A percentile compares a stretch with the other conserved stretches of the same genome.
Evolutionary conservation across 2,113 vertebrate genomes (phyloP).

Genomic region (Neogale vison): DNA sequence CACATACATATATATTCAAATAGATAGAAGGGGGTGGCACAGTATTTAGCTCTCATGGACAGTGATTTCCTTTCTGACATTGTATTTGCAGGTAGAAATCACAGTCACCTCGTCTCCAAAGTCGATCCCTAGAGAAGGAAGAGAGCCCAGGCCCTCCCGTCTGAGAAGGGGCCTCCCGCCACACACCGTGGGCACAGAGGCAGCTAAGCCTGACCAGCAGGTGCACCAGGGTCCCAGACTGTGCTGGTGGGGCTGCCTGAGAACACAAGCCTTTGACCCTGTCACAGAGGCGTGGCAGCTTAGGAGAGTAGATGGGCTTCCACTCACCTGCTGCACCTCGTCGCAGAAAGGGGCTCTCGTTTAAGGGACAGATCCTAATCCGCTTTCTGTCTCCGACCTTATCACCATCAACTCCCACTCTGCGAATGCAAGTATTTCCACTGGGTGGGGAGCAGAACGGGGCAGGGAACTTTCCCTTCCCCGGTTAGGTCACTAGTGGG

Average conservation of each 20-base stretch:
- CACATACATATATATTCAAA: not conserved
- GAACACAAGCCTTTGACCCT: not conserved
- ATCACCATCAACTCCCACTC: not conserved
- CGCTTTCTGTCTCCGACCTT: not conserved
- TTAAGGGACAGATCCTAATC: not conserved
- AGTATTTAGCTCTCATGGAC: not conserved
- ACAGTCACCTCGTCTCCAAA: not conserved
- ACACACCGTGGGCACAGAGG: not conserved
- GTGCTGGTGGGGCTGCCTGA: not conserved
- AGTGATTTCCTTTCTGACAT: not conserved
- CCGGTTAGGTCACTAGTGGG: not conserved
- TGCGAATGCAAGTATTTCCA: not conserved
- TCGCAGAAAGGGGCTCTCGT: not conserved
- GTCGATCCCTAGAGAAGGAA: not conserved
- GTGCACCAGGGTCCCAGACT: not conserved
- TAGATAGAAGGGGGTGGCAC: not conserved
- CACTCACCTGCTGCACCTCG: not conserved
- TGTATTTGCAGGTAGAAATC: not conserved
- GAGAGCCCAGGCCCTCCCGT: fast-evolving
- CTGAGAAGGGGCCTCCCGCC: fast-evolving
- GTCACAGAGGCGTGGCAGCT: not conserved
- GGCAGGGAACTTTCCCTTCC: not conserved
- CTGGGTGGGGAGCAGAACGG: fast-evolving
- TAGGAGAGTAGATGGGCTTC: not conserved
- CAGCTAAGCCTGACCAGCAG: not conserved